Conservation (phyloP, 2,113 vertebrate species). For the Festucalex cinctus region DNA sequence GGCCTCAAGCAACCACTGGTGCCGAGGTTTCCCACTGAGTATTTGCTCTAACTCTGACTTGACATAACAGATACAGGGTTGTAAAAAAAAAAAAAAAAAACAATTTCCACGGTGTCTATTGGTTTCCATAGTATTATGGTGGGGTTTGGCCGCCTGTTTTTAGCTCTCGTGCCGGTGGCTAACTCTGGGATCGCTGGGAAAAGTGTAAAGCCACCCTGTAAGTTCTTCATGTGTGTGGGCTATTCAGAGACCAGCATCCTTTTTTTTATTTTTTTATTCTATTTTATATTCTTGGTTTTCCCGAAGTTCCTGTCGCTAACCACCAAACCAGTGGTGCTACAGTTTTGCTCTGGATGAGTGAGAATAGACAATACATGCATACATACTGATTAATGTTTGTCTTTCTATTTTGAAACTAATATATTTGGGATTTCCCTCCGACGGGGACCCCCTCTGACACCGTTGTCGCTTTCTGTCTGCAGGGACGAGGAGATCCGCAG, state of each 20-base stretch:
- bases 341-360: conserved; percentile 37
- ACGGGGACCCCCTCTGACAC: neutral
- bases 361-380: neutral
- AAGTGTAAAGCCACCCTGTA: conserved; percentile 58
- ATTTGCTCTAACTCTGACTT: conserved; percentile 57
- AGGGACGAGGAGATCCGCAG: conserved; percentile 92
- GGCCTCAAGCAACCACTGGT: conserved; percentile 48
- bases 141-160: conserved; percentile 61
- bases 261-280: conserved; percentile 35
- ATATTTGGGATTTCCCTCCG: neutral
- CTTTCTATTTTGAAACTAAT: neutral
- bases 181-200: conserved; percentile 54
- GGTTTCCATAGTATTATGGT: conserved; percentile 70
- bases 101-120: conserved; percentile 54
- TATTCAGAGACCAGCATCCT: conserved; percentile 35
- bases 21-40: conserved; percentile 49
- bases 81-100: conserved; percentile 37
- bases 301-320: conserved; percentile 41
- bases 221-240: conserved; percentile 61
- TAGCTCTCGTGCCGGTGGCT: conserved; percentile 58
- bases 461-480: conserved; percentile 39
- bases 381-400: neutral
- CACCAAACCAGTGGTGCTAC: conserved; percentile 28
- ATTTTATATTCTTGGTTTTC: conserved; percentile 57
- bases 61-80: conserved; percentile 42